These are phyloP conservation scores for Asbolus verrucosus DNA, from an alignment of 1,140 invertebrate genomes.

Conservation along the genomic window DNA sequence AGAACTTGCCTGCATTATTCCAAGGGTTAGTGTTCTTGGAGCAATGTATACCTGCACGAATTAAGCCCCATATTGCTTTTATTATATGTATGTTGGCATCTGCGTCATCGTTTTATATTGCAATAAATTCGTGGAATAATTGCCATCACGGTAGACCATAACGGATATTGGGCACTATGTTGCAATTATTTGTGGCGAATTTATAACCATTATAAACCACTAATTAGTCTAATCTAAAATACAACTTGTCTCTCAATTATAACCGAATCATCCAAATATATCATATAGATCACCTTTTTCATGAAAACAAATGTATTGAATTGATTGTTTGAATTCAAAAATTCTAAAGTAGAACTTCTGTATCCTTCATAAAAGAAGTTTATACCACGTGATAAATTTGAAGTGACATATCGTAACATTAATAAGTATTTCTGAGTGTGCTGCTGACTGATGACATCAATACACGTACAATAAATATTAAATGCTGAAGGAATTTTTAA, in stretches of 20 bases:
- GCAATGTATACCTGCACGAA: no score
- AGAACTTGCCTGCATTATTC: no score
- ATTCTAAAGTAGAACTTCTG: no score
- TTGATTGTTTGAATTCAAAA: no score
- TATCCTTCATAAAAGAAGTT: no score
- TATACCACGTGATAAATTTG: no score
- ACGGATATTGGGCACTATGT: background rate
- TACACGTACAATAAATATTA: no score
- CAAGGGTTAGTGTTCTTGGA: background rate
- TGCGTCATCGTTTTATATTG: background rate
- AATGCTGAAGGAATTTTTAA: no score
- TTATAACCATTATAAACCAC: slow-evolving; percentile 3
- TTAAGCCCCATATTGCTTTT: background rate
- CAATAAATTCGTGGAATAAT: slow-evolving; percentile 19
- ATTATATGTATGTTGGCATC: background rate
- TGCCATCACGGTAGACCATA: background rate
- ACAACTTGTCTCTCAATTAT: background rate
- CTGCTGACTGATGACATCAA: no score
- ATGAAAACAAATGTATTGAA: background rate
- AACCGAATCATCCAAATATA: background rate
- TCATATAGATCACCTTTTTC: background rate
- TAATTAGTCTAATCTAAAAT: background rate
- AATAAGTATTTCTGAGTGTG: no score
- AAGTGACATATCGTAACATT: no score
- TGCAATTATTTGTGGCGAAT: slow-evolving; percentile 18